phyloP scores from a whole-genome alignment of 2,888 invertebrate genomes.

The Stenotaenia linearis region DNA sequence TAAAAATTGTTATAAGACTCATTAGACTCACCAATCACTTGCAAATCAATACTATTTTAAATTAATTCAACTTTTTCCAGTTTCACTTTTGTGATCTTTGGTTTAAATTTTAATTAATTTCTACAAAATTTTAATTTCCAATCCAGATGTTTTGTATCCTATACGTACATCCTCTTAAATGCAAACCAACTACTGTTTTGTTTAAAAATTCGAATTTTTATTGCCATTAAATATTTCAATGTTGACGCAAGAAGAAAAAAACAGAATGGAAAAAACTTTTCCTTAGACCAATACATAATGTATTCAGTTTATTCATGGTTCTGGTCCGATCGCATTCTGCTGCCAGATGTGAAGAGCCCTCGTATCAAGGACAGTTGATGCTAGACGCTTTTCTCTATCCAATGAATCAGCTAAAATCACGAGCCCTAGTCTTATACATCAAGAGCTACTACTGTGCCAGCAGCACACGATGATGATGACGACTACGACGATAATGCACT shows the following conservation, averaged over 20 bases:
- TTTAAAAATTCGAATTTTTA: background rate
- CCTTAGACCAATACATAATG: background rate
- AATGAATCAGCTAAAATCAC: constrained; percentile 19
- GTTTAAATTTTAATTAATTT: background rate
- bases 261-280: background rate
- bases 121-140: too few species aligned
- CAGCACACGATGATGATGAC: background rate
- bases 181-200: too few species aligned
- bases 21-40: too few species aligned
- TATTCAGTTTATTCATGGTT: constrained; percentile 1
- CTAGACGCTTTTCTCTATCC: background rate
- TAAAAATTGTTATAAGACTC: too few species aligned
- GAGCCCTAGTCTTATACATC: constrained; percentile 13
- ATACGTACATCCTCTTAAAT: too few species aligned
- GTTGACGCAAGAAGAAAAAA: background rate
- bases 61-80: too few species aligned
- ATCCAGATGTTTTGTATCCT: too few species aligned
- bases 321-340: constrained; percentile 15
- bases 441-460: constrained; percentile 12
- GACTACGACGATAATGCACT: background rate
- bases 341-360: constrained; percentile 2
- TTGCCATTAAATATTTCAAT: background rate
- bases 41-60: too few species aligned
- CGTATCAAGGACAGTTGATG: background rate
- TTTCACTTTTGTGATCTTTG: too few species aligned